Conservation (phyloP, 2,888 invertebrate species). For the Camptogramma bilineatum region DNA sequence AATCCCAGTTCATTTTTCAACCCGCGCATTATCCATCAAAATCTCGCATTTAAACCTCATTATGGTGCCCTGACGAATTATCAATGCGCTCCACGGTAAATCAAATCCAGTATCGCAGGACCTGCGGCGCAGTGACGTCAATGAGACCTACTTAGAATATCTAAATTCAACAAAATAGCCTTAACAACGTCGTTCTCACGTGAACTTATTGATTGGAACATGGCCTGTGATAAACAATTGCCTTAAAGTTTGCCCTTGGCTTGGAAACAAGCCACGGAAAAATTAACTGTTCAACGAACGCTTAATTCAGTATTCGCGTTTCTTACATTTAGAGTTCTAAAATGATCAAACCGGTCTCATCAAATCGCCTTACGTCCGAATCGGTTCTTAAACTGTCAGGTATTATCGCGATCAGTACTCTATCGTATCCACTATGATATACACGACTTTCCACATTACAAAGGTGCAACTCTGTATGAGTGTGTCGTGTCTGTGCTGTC, state of each 20-base stretch:
- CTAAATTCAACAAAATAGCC: neutral
- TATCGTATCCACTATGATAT: conserved; percentile 2
- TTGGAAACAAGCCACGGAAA: neutral
- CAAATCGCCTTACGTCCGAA: neutral
- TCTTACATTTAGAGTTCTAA: no score
- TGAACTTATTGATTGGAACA: neutral
- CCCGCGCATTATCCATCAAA: conserved; percentile 51
- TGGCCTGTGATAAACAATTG: neutral
- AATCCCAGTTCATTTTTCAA: conserved; percentile 37
- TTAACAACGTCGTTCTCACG: neutral
- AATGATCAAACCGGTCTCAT: neutral
- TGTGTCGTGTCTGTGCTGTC: conserved; percentile 38
- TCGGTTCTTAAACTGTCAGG: neutral
- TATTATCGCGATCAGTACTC: neutral
- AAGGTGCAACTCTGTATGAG: conserved; percentile 27
- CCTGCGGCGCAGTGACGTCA: neutral
- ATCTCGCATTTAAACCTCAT: conserved; percentile 54
- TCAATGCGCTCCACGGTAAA: conserved; percentile 47
- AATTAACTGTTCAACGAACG: no score
- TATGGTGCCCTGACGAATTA: conserved; percentile 46
- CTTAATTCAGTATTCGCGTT: no score
- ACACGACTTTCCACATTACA: conserved; percentile 16
- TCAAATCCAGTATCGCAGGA: conserved; percentile 23
- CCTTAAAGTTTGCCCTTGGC: neutral
- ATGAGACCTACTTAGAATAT: neutral